phyloP scores from a whole-genome alignment of 2,797 vertebrate genomes.

The Dicrostonyx torquatus region DNA sequence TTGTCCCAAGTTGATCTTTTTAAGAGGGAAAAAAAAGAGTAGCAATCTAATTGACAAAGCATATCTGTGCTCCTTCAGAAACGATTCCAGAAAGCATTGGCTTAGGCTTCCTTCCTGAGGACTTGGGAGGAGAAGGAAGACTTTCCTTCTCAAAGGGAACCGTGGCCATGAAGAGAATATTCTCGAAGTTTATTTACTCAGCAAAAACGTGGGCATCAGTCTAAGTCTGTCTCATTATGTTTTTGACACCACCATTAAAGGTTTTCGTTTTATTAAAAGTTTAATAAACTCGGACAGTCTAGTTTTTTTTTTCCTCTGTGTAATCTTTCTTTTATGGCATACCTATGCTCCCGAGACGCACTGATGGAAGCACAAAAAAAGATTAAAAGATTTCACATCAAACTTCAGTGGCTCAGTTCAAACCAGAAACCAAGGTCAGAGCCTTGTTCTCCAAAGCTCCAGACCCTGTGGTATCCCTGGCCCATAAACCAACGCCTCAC shows the following conservation, averaged over 20 bases:
- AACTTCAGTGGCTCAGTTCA: constrained; percentile 39
- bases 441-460: background rate
- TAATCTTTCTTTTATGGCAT: constrained; percentile 4
- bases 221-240: constrained; percentile 24
- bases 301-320: background rate
- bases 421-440: constrained; percentile 16
- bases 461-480: background rate
- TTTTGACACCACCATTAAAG: constrained; percentile 46
- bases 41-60: constrained; percentile 63
- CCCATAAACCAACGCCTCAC: background rate
- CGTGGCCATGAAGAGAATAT: background rate
- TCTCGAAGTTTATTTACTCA: constrained; percentile 34
- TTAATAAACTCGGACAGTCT: constrained; percentile 31
- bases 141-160: constrained; percentile 8
- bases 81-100: background rate
- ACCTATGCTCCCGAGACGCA: background rate
- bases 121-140: background rate
- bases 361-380: background rate
- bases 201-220: background rate
- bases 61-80: constrained; percentile 59
- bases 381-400: constrained; percentile 50
- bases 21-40: constrained; percentile 59
- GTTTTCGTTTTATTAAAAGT: constrained; percentile 55
- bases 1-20: constrained; percentile 60
- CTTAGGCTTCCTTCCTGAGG: background rate